Percentiles rank a stretch among this genome's conserved stretches.
Evolutionary conservation across 2,113 vertebrate genomes (phyloP).

Genomic region (Panthera uncia): DNA sequence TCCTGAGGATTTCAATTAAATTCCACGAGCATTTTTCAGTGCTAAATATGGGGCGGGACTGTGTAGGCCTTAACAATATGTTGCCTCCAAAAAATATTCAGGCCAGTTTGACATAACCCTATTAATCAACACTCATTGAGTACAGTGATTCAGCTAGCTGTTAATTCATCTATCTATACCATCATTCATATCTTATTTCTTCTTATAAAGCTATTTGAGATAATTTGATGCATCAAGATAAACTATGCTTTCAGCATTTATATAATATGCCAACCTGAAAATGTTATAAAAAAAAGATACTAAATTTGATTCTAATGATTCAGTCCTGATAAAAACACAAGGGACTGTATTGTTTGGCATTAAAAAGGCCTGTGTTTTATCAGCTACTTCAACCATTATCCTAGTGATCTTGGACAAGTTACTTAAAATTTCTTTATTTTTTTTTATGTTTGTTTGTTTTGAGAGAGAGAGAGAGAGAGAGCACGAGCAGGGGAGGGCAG

Average conservation of each 20-base stretch:
- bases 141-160: constrained; percentile 16
- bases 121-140: constrained; percentile 61
- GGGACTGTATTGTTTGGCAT: background rate
- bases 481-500: too few species aligned
- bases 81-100: constrained; percentile 35
- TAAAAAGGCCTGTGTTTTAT: background rate
- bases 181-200: constrained; percentile 38
- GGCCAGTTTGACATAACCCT: background rate
- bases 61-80: constrained; percentile 50
- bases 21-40: constrained; percentile 63
- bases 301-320: constrained; percentile 33
- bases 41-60: constrained; percentile 33
- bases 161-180: constrained; percentile 31
- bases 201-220: background rate
- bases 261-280: background rate
- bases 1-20: constrained; percentile 61
- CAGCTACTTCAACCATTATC: background rate
- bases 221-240: constrained; percentile 35
- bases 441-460: too few species aligned
- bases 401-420: background rate
- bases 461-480: too few species aligned
- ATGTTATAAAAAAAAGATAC: background rate
- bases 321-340: background rate
- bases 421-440: background rate
- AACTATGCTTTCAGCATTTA: constrained; percentile 34